Percentiles rank a stretch among this genome's conserved stretches.
phyloP scores from a whole-genome alignment of 2,113 vertebrate species.

The Oenanthe melanoleuca region DNA sequence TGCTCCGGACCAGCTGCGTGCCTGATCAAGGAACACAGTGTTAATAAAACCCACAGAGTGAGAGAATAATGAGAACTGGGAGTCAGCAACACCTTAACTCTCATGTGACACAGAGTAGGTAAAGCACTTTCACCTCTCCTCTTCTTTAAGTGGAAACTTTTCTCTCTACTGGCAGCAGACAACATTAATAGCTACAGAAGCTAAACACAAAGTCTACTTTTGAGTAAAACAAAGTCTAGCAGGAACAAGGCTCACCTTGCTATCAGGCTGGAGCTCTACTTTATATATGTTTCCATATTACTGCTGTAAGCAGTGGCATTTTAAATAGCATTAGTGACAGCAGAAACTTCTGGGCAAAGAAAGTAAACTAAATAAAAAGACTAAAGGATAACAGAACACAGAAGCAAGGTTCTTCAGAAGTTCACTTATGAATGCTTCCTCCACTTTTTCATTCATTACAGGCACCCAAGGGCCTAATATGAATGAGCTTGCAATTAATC shows the following conservation, averaged over 20 bases:
- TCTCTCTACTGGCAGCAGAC: background rate
- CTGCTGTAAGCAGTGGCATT: background rate
- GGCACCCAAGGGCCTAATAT: background rate
- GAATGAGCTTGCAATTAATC: background rate
- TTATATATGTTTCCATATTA: background rate
- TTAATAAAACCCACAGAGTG: background rate
- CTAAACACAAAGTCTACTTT: background rate
- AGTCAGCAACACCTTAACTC: background rate
- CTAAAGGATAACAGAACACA: background rate
- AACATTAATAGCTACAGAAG: background rate
- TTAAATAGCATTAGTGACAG: background rate
- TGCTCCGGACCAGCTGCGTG: slow-evolving; percentile 84
- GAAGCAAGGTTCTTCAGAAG: background rate
- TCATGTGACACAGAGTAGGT: background rate
- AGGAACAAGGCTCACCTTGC: background rate
- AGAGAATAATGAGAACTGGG: background rate
- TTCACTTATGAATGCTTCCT: background rate
- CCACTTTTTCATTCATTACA: background rate
- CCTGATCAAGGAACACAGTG: slow-evolving; percentile 69
- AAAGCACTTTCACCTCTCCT: background rate
- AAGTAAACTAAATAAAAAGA: background rate
- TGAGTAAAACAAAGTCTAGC: background rate
- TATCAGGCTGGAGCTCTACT: background rate
- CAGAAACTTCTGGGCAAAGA: background rate
- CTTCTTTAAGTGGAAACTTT: background rate